These are phyloP conservation scores for Nymphalis urticae DNA, from an alignment of 2,888 invertebrate genomes.

Conservation along the genomic window DNA sequence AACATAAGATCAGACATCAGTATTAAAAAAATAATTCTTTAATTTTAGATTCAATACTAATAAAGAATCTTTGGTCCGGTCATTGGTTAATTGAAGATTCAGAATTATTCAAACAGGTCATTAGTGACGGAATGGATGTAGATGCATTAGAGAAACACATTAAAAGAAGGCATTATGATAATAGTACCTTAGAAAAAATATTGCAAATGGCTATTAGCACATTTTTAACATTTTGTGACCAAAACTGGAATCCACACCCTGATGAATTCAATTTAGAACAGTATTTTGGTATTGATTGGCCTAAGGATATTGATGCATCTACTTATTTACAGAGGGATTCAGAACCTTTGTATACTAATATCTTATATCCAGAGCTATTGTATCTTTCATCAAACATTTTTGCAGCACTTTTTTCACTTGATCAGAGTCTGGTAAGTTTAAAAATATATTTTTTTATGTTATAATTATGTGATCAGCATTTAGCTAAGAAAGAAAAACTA, in stretches of 20 bases:
- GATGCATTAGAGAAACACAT: conserved; percentile 51
- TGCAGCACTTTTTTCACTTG: conserved; percentile 53
- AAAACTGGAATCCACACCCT: conserved; percentile 90
- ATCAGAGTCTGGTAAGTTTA: conserved; percentile 64
- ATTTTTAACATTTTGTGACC: conserved; percentile 87
- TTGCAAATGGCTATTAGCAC: conserved; percentile 83
- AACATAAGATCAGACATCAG: background rate
- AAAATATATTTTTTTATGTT: no score
- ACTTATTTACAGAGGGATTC: conserved; percentile 80
- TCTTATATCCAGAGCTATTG: conserved; percentile 79
- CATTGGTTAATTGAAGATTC: conserved; percentile 57
- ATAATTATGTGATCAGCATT: no score
- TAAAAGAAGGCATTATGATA: conserved; percentile 47
- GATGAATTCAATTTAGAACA: conserved; percentile 63
- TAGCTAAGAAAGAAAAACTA: background rate
- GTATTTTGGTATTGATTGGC: conserved; percentile 68
- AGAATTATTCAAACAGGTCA: conserved; percentile 56
- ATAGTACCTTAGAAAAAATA: conserved; percentile 56
- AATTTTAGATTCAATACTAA: conserved; percentile 54
- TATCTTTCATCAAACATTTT: conserved; percentile 70
- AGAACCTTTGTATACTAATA: conserved; percentile 85
- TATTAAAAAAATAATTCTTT: background rate
- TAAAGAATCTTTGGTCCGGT: conserved; percentile 61
- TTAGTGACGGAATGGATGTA: conserved; percentile 54
- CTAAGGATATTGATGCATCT: conserved; percentile 65